Percentiles rank a stretch among this genome's conserved stretches.
Conservation (phyloP, 1,140 invertebrate species). For the Theocolax elegans region DNA sequence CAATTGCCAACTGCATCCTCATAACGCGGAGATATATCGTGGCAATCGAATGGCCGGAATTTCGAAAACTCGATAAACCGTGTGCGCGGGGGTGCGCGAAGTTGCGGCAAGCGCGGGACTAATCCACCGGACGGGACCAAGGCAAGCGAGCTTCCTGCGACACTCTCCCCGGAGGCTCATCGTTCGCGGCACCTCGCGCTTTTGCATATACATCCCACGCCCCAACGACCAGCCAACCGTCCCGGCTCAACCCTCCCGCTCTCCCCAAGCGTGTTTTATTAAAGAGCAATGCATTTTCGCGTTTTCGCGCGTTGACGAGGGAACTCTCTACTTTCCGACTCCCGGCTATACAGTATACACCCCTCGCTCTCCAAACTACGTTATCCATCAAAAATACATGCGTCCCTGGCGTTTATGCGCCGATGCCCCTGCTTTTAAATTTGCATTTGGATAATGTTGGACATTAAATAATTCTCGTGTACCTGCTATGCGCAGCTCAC, state of each 20-base stretch:
- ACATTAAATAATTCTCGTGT: conserved; percentile 28
- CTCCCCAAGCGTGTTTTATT: conserved; percentile 28
- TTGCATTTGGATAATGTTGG: conserved; percentile 30
- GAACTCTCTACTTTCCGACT: background rate
- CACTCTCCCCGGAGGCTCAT: conserved; percentile 25
- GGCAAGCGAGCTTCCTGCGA: no score
- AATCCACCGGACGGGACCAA: no score
- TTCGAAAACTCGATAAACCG: background rate
- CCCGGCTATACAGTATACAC: no score
- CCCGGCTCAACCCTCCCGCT: background rate
- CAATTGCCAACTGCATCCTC: background rate
- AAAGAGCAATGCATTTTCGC: conserved; percentile 34
- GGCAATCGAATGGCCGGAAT: background rate
- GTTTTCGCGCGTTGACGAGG: conserved; percentile 13
- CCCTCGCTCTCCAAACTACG: background rate
- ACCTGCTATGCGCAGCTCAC: background rate
- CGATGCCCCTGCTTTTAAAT: conserved; percentile 31
- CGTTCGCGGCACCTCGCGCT: conserved; percentile 24
- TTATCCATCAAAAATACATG: conserved; percentile 24
- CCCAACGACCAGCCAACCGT: background rate
- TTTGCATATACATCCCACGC: conserved; percentile 2
- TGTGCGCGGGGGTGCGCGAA: no score
- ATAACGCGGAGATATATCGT: no score
- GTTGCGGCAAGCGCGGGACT: no score
- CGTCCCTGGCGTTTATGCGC: conserved; percentile 5